phyloP scores from a whole-genome alignment of 2,113 vertebrate species.

The Aspidoscelis tigris region DNA sequence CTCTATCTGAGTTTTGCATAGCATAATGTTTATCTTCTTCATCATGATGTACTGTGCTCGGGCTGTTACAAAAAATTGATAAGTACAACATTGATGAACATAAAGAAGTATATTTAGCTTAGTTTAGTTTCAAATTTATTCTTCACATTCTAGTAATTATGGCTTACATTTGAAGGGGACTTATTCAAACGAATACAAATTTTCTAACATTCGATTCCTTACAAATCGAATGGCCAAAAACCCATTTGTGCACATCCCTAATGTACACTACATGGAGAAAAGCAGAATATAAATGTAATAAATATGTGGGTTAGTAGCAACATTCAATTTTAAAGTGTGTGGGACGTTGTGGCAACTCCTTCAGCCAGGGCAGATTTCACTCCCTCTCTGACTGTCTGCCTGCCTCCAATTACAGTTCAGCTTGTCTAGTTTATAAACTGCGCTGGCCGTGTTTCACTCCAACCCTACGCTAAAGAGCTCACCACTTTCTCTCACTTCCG shows the following conservation, averaged over 20 bases:
- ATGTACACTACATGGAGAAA: background rate
- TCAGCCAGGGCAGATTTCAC: too few relatives aligned
- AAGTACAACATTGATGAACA: background rate
- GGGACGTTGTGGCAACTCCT: background rate
- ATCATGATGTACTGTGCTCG: constrained; percentile 6
- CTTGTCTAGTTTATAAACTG: too few relatives aligned
- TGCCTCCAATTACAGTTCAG: too few relatives aligned
- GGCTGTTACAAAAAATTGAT: background rate
- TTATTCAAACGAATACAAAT: too few relatives aligned
- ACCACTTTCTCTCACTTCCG: too few relatives aligned
- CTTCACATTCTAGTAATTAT: background rate
- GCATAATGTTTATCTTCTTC: background rate
- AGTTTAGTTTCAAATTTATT: background rate
- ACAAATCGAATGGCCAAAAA: too few relatives aligned
- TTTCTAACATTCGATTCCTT: too few relatives aligned
- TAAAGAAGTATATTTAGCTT: background rate
- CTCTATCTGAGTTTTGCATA: background rate
- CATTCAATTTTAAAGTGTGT: accelerated
- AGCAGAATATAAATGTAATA: background rate
- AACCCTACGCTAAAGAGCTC: too few relatives aligned
- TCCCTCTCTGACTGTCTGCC: too few relatives aligned
- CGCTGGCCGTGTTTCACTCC: too few relatives aligned
- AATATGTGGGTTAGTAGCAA: background rate
- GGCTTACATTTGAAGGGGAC: background rate
- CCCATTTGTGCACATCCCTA: too few relatives aligned